Conservation (phyloP, 2,113 vertebrate species). For the Rhinoderma darwinii region DNA sequence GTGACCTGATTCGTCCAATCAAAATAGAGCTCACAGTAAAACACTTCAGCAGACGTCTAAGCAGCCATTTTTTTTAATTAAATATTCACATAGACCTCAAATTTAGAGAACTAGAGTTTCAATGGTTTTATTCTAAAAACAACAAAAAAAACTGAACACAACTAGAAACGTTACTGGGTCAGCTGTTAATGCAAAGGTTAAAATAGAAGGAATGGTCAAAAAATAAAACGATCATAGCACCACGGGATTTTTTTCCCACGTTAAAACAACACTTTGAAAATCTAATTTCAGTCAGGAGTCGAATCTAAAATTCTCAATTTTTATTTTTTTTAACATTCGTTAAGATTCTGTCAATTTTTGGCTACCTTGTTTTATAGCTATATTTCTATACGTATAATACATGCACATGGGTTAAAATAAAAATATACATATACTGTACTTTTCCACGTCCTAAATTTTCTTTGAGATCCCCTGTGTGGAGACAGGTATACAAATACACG, state of each 20-base stretch:
- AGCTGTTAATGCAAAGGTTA: constrained; percentile 47
- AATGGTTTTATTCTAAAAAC: constrained; percentile 45
- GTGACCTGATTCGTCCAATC: background rate
- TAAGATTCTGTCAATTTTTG: constrained; percentile 6
- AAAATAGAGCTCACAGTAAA: background rate
- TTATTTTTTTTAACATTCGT: constrained; percentile 1
- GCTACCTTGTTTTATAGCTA: constrained; percentile 33
- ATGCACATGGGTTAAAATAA: constrained; percentile 62
- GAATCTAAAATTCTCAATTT: background rate
- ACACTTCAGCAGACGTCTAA: background rate
- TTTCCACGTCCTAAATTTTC: constrained; percentile 65
- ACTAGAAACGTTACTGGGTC: constrained; percentile 46
- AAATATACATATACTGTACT: constrained; percentile 66
- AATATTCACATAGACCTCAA: constrained; percentile 52
- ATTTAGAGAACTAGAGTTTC: constrained; percentile 43
- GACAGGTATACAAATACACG: background rate
- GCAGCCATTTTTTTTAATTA: constrained; percentile 48
- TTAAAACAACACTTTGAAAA: constrained; percentile 8
- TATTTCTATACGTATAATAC: constrained; percentile 55
- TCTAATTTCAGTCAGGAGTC: constrained; percentile 35
- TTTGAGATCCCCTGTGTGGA: background rate
- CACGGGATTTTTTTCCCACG: constrained; percentile 67
- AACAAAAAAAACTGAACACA: constrained; percentile 24
- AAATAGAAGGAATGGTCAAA: constrained; percentile 77
- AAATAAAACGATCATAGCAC: constrained; percentile 80